phyloP scores from a whole-genome alignment of 2,888 invertebrate species.

The Drosophila anceps region DNA sequence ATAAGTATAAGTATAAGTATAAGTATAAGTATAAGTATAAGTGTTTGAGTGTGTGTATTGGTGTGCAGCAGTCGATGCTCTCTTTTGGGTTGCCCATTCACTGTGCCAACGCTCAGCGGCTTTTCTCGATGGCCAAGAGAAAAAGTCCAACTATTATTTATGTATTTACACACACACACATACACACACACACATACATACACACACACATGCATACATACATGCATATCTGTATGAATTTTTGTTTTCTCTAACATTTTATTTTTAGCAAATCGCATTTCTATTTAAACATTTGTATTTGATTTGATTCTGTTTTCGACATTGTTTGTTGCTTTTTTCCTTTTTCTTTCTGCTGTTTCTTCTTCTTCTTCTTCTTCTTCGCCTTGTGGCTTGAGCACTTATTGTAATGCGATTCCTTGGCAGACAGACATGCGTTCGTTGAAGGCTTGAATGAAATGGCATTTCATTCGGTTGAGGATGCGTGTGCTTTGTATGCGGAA shows the following conservation, averaged over 20 bases:
- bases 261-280: slow-evolving; percentile 70
- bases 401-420: slow-evolving; percentile 53
- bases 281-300: slow-evolving; percentile 71
- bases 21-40: neutral
- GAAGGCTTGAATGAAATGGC: slow-evolving; percentile 48
- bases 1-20: neutral
- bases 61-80: slow-evolving; percentile 31
- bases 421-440: slow-evolving; percentile 5
- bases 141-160: slow-evolving; percentile 48
- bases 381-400: slow-evolving; percentile 8
- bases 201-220: neutral
- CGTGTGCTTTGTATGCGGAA: slow-evolving; percentile 27
- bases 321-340: slow-evolving; percentile 24
- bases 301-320: slow-evolving; percentile 53
- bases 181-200: neutral
- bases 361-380: too few species aligned
- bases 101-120: slow-evolving; percentile 1
- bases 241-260: slow-evolving; percentile 37
- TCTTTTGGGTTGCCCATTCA: slow-evolving; percentile 24
- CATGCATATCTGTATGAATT: neutral
- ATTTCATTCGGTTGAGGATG: slow-evolving; percentile 46
- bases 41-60: neutral
- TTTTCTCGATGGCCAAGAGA: slow-evolving; percentile 23
- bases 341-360: too few species aligned
- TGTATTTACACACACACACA: slow-evolving; percentile 7